Evolutionary conservation across 2,797 vertebrate species (phyloP), one percentile per base, ranked within the genome.

Genomic region (Lutjanus argentimaculatus): DNA sequence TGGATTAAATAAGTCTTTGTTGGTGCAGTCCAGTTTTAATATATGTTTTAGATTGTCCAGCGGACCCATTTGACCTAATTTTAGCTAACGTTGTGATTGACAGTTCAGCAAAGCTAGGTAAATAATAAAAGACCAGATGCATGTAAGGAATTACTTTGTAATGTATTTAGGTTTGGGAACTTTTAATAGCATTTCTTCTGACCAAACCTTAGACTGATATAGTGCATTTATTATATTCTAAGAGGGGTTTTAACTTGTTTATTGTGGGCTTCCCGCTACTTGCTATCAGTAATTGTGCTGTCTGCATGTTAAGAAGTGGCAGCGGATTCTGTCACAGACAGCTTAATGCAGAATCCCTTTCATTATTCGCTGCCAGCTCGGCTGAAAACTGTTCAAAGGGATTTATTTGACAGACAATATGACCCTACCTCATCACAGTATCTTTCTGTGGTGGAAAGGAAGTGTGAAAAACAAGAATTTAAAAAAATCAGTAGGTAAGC

Each of bases 341-440:
- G 63, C 80, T 72, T 83, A 74, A 75, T 80, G 36, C 48, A 1
- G 42, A 84, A 69, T 83, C 68, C 67, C 52, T 65, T 83, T 88
- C 48, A 82, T 89, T 63, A 65, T 74, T 66, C 45, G 67, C 74
- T 46, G 13, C n/a, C 22, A 70, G 66, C 45, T 57, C 14, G 46
- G 53, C 42, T 77, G 69, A 61, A 43, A 71, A 8, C 1, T 70
- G 11, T 69, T 86, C 67, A 84, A 88, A 88, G 22, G 80, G 58
- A 59, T 75, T 84, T 72, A 46, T 83, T 77, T 84, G 84, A 83
- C 82, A 78, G 75, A 56, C 25, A 13, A 51, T 82, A 42, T 43
- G 76, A 87, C 70, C 79, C 57, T 68, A 46, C 62, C 53, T 88
- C 82, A 69, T 88, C 73, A 67, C 62, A 63, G 55, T 53, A 51